Evolutionary conservation across 2,888 invertebrate species (phyloP), one percentile per base, ranked within the genome.

Genomic region (Allacma fusca): DNA sequence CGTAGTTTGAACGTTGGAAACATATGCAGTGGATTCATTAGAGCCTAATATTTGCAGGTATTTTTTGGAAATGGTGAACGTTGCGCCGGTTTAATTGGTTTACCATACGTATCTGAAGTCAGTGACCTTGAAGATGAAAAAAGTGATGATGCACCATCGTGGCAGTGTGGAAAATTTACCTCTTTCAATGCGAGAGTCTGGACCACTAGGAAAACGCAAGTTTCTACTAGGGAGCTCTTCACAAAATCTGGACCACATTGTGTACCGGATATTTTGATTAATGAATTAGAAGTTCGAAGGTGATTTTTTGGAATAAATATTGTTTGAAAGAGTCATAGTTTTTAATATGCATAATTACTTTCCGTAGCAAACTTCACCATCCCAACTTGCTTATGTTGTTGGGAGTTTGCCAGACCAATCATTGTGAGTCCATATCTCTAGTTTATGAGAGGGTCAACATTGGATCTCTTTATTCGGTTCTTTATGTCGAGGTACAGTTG

Each of bases 371-470:
- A 73, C 76, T 83, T 73, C 80, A 80, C 75, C 80, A 82, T 82
- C 79, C 83, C 57, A 76, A 86, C 78, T 85, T 88, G 69, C 81
- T 88, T 62, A 84, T 87, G 79, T 83, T 88, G 76, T 86, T 88
- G 86, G 88, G 87, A 16, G 85, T 87, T 1, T 87, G 87, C 81
- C 87, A 87, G 72, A 85, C 86, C 5, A 84, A 85, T 57, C 86
- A 86, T 78, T 84, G 86, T 40, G 87, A 88, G 75, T 86, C 86
- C 21, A 80, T 88, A 50, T 85, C 87, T 68, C 85, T 88, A 5
- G 85, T 88, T 19, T 88, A 86, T 84, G 88, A 88, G 81, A 85
- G 86, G 76, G 85, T 88, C n/a, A 83, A 84, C 13, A 81, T 85
- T 43, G 88, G 88, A 13, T 88, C 88, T 0, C 85, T 88, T 34